Evolutionary conservation across 2,797 vertebrate species (phyloP).

Genomic region (Syngnathus rostellatus): DNA sequence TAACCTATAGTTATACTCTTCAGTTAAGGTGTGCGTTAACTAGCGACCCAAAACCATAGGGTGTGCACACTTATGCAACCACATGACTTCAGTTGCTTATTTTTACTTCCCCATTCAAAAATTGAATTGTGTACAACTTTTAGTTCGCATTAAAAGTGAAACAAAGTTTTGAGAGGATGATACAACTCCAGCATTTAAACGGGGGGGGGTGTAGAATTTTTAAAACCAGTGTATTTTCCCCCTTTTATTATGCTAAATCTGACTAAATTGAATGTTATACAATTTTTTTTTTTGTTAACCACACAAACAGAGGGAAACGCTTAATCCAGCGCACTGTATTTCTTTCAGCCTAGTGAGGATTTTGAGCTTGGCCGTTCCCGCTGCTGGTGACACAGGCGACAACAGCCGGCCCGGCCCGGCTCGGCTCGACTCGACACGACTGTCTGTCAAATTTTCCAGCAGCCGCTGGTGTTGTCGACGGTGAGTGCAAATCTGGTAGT

Average conservation of each 20-base stretch:
- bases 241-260: slow-evolving; percentile 22
- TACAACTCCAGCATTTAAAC: neutral
- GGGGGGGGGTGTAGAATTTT: neutral
- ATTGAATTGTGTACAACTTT: neutral
- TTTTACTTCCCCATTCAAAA: neutral
- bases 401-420: slow-evolving; percentile 29
- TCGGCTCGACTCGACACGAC: slow-evolving; percentile 21
- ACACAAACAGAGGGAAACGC: slow-evolving; percentile 33
- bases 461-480: slow-evolving; percentile 30
- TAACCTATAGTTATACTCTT: no score
- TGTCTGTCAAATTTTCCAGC: slow-evolving; percentile 65
- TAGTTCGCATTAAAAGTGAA: neutral
- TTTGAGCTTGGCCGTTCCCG: slow-evolving; percentile 22
- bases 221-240: neutral
- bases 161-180: neutral
- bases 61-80: no score
- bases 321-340: slow-evolving; percentile 14
- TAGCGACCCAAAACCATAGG: no score
- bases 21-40: no score
- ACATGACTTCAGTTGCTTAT: neutral
- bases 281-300: slow-evolving; percentile 18
- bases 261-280: slow-evolving; percentile 24
- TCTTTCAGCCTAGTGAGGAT: slow-evolving; percentile 24
- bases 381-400: slow-evolving; percentile 48
- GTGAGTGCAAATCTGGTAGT: slow-evolving; percentile 64